Conservation (phyloP, 2,113 vertebrate species). For the Laterallus jamaicensis region DNA sequence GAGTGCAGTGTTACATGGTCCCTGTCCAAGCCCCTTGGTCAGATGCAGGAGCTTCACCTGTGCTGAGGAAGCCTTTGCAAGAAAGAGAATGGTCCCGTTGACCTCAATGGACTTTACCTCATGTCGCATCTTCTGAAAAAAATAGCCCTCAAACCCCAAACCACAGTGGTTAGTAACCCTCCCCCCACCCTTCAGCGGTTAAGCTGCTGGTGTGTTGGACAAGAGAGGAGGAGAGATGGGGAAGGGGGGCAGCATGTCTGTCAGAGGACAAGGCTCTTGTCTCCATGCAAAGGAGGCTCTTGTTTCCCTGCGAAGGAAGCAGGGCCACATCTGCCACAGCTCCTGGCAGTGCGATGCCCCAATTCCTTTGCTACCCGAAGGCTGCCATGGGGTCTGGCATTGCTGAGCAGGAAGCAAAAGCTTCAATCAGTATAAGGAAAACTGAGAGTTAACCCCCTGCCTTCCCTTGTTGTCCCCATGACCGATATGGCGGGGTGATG, state of each 20-base stretch:
- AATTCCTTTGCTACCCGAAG: neutral
- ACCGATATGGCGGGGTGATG: neutral
- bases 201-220: neutral
- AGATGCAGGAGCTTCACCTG: neutral
- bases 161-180: neutral
- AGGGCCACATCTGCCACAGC: neutral
- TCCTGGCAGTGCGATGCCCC: neutral
- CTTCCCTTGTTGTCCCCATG: neutral
- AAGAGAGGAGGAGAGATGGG: neutral
- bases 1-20: neutral
- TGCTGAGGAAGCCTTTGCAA: neutral
- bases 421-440: slow-evolving; percentile 39
- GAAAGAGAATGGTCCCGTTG: neutral
- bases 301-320: neutral
- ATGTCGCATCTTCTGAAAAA: neutral
- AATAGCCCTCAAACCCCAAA: neutral
- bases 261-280: neutral
- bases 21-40: neutral
- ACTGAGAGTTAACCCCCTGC: neutral
- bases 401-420: neutral
- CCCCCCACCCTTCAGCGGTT: fast-evolving
- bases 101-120: neutral
- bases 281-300: neutral
- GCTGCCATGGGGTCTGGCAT: neutral
- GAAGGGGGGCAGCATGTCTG: neutral